These are phyloP conservation scores for Erynnis tages DNA, from an alignment of 2,888 invertebrate species.

Conservation along the genomic window DNA sequence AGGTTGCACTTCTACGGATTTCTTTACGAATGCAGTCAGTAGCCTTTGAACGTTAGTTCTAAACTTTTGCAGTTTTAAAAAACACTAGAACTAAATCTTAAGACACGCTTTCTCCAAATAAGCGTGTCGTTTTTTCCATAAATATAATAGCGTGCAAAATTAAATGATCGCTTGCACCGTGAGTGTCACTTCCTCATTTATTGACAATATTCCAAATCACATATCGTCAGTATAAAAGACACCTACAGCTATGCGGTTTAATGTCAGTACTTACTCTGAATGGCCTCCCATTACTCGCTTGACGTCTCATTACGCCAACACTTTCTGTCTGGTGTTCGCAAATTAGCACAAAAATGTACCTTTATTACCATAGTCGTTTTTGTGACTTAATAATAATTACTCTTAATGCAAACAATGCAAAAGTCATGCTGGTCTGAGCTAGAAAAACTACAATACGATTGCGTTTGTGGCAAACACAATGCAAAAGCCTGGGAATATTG, in stretches of 20 bases:
- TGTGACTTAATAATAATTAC: constrained; percentile 8
- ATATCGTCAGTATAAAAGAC: constrained; percentile 15
- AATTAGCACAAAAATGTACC: constrained; percentile 8
- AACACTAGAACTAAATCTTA: neutral
- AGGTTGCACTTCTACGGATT: constrained; percentile 19
- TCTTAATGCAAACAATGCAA: constrained; percentile 13
- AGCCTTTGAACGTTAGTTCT: neutral
- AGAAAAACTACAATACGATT: constrained; percentile 43
- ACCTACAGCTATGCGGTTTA: constrained; percentile 1
- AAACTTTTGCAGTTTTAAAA: no score
- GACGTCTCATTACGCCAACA: constrained; percentile 19
- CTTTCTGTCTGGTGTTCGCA: constrained; percentile 15
- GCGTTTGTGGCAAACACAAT: constrained; percentile 38
- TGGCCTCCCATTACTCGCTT: constrained; percentile 14
- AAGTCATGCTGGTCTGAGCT: constrained; percentile 22
- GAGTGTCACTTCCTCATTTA: constrained; percentile 20
- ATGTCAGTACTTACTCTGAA: constrained; percentile 17
- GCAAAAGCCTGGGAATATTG: constrained; percentile 48
- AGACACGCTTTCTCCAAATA: constrained; percentile 16
- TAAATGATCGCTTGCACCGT: constrained; percentile 19
- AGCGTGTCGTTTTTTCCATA: constrained; percentile 17
- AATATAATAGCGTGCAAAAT: constrained; percentile 25
- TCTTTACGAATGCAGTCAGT: constrained; percentile 2
- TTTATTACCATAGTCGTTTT: constrained; percentile 16
- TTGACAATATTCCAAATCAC: constrained; percentile 21